Percentiles rank a stretch among this genome's conserved stretches.
These are phyloP conservation scores for Leptinotarsa rubiginosa DNA, from an alignment of 2,888 invertebrate genomes.

Conservation along the genomic window DNA sequence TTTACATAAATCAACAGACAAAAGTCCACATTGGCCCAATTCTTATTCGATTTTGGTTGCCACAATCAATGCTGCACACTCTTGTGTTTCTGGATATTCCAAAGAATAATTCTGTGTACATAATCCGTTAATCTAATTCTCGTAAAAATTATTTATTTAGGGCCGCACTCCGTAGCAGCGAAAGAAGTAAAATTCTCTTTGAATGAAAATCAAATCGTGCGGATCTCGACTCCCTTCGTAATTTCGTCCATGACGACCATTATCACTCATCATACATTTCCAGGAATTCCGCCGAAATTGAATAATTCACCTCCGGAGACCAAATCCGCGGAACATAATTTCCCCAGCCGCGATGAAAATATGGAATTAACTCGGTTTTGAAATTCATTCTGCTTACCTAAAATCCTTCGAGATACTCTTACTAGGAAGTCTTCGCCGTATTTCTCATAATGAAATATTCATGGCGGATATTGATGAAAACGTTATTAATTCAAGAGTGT, in stretches of 20 bases:
- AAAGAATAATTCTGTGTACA: too few species aligned
- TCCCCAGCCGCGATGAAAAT: conserved; percentile 17
- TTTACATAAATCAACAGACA: too few species aligned
- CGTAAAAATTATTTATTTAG: too few species aligned
- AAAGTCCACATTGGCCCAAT: too few species aligned
- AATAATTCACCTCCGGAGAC: conserved; percentile 16
- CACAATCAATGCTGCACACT: too few species aligned
- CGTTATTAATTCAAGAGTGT: conserved; percentile 12
- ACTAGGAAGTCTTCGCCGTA: neutral
- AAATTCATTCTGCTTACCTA: conserved; percentile 16
- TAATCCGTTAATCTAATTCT: too few species aligned
- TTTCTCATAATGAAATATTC: conserved; percentile 17
- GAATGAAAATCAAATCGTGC: neutral
- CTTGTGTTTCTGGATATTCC: too few species aligned
- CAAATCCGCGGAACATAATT: conserved; percentile 13
- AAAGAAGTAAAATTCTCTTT: neutral
- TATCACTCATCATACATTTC: conserved; percentile 2
- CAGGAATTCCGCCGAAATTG: conserved; percentile 3
- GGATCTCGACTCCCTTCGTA: neutral
- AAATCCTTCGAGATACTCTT: conserved; percentile 10
- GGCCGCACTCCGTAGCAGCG: too few species aligned
- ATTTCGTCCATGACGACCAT: conserved; percentile 8
- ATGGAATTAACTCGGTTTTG: conserved; percentile 20
- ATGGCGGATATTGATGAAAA: conserved; percentile 9
- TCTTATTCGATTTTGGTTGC: too few species aligned